Evolutionary conservation across 2,113 vertebrate species (phyloP).

Genomic region (Calcarius ornatus): DNA sequence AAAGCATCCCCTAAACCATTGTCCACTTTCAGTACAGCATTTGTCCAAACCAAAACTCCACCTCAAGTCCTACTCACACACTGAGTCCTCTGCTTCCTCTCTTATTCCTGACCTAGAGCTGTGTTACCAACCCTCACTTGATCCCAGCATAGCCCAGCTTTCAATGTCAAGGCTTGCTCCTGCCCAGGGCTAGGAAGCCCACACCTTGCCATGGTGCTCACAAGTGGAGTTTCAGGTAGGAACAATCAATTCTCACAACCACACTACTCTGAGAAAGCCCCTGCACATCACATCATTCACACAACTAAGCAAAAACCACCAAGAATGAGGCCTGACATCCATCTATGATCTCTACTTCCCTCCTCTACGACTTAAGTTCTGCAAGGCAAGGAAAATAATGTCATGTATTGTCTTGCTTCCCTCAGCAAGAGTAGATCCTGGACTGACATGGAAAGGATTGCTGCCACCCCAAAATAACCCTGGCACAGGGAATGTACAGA

Average conservation of each 20-base stretch:
- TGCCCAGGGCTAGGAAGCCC: background rate
- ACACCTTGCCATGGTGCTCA: too few relatives aligned
- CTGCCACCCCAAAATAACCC: background rate
- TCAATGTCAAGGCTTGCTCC: background rate
- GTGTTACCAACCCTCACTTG: rapidly evolving
- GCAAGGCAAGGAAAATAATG: background rate
- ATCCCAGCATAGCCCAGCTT: background rate
- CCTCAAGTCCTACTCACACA: background rate
- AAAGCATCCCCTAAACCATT: background rate
- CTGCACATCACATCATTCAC: background rate
- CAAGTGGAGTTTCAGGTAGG: background rate
- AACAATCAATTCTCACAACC: background rate
- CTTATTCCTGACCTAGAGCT: background rate
- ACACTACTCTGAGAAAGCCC: background rate
- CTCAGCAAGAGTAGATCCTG: background rate
- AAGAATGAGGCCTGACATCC: background rate
- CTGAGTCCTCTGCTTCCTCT: background rate
- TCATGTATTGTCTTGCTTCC: background rate
- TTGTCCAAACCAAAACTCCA: background rate
- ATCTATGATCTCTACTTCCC: background rate
- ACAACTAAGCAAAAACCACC: background rate
- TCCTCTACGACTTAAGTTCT: background rate
- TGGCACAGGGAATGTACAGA: background rate
- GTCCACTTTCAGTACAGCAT: background rate
- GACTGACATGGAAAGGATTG: background rate